A percentile compares a stretch with the other conserved stretches of the same genome.
Evolutionary conservation across 2,113 vertebrate genomes (phyloP).

Genomic region (Gadus chalcogrammus): DNA sequence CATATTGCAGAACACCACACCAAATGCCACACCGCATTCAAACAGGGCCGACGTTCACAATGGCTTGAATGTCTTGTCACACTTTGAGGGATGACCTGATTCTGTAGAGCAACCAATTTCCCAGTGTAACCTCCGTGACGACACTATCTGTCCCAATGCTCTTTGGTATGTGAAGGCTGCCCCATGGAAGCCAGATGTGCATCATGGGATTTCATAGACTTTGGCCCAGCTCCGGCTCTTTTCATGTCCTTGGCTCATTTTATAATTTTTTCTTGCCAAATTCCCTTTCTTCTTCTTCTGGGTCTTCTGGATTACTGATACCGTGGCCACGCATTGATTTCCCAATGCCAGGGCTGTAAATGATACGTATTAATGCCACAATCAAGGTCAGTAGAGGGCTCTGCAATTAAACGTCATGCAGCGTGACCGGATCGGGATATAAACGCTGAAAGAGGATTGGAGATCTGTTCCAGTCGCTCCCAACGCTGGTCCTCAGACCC

Average conservation of each 20-base stretch:
- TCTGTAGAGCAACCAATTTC: conserved; percentile 47
- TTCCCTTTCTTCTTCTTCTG: conserved; percentile 4
- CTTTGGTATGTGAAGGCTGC: conserved; percentile 45
- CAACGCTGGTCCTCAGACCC: no score
- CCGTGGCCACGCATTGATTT: conserved; percentile 21
- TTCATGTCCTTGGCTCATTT: conserved; percentile 5
- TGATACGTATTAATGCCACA: conserved; percentile 12
- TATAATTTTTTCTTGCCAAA: no score
- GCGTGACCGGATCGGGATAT: conserved; percentile 8
- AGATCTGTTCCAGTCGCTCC: no score
- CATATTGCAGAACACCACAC: not conserved
- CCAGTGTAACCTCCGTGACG: conserved; percentile 30
- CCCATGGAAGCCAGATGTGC: conserved; percentile 18
- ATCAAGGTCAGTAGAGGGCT: conserved; percentile 33
- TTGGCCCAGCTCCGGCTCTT: not conserved
- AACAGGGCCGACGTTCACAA: conserved; percentile 9
- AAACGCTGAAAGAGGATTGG: not conserved
- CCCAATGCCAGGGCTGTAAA: conserved; percentile 2
- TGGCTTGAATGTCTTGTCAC: conserved; percentile 27
- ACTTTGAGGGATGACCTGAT: conserved; percentile 21
- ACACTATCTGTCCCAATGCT: conserved; percentile 12
- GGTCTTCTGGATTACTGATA: no score
- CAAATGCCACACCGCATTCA: not conserved
- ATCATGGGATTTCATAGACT: conserved; percentile 3
- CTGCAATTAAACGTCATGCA: not conserved